Conservation (phyloP, 1,140 invertebrate genomes). For the Drosophila watanabei region DNA sequence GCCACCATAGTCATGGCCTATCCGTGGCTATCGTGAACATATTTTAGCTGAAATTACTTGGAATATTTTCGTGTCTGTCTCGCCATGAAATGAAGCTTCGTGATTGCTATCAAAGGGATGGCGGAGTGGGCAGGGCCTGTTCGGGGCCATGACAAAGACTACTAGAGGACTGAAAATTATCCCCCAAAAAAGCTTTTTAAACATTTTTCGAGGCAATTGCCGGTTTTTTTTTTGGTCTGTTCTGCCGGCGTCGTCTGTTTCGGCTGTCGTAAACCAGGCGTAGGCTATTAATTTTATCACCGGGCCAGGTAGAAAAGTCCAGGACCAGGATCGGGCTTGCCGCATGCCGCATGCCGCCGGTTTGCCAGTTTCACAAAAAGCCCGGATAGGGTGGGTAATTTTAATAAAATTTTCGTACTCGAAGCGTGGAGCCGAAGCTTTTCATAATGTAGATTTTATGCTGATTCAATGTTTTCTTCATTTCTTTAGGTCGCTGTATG, state of each 20-base stretch:
- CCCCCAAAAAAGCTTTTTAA: conserved; percentile 54
- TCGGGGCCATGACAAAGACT: conserved; percentile 13
- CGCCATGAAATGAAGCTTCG: conserved; percentile 43
- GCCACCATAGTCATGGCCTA: conserved; percentile 34
- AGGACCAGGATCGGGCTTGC: conserved; percentile 31
- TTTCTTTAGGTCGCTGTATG: conserved; percentile 28
- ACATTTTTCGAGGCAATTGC: conserved; percentile 58
- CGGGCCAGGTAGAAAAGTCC: conserved; percentile 43
- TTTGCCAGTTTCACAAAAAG: conserved; percentile 26
- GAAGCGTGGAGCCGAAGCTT: conserved; percentile 58
- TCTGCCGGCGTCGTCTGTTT: conserved; percentile 21
- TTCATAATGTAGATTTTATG: conserved; percentile 69
- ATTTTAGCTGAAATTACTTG: conserved; percentile 56
- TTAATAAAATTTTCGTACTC: conserved; percentile 66
- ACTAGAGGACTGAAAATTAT: conserved; percentile 50
- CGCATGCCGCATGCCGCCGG: conserved; percentile 28
- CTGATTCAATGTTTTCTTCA: conserved; percentile 64
- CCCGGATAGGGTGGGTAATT: conserved; percentile 47
- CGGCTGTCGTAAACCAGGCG: conserved; percentile 64
- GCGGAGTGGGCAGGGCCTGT: background rate
- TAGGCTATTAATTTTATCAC: conserved; percentile 68
- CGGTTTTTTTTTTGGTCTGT: conserved; percentile 35
- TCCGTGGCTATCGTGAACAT: conserved; percentile 47
- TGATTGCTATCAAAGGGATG: conserved; percentile 47
- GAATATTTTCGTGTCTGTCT: conserved; percentile 56